Percentiles rank a stretch among this genome's conserved stretches.
Evolutionary conservation across 2,113 vertebrate genomes (phyloP).

Genomic region (Pelecanus crispus): DNA sequence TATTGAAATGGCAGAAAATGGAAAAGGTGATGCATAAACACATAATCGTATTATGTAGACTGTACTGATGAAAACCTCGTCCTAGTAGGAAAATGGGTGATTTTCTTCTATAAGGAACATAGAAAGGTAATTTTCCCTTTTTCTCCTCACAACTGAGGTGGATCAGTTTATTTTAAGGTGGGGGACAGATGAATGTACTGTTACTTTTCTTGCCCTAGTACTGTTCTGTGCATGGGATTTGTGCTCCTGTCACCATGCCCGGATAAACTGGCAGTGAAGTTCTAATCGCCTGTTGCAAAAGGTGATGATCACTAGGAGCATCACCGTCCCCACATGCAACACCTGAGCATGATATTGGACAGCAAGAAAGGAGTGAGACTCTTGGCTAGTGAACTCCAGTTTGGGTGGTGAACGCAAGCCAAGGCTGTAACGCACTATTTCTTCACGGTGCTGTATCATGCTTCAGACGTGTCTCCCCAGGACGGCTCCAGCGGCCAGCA

Average conservation of each 20-base stretch:
- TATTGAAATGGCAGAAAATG: not conserved
- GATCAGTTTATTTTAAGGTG: not conserved
- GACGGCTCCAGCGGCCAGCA: not conserved
- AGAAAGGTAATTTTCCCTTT: not conserved
- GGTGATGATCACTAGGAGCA: not conserved
- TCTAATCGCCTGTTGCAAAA: not conserved
- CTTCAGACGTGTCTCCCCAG: rapidly evolving
- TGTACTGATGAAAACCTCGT: not conserved
- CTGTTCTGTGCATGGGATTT: not conserved
- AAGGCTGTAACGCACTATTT: not conserved
- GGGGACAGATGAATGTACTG: not conserved
- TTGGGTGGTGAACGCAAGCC: not conserved
- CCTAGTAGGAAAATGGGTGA: not conserved
- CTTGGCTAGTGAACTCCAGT: not conserved
- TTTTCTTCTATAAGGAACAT: not conserved
- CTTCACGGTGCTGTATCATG: not conserved
- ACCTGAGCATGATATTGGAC: not conserved
- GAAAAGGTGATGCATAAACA: not conserved
- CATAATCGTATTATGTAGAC: not conserved
- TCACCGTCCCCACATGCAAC: not conserved
- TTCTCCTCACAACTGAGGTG: not conserved
- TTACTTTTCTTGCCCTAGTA: not conserved
- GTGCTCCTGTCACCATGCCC: not conserved
- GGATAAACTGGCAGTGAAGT: not conserved
- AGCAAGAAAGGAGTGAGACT: not conserved